These are phyloP conservation scores for Amyelois transitella DNA, from an alignment of 1,140 invertebrate genomes.

Conservation along the genomic window DNA sequence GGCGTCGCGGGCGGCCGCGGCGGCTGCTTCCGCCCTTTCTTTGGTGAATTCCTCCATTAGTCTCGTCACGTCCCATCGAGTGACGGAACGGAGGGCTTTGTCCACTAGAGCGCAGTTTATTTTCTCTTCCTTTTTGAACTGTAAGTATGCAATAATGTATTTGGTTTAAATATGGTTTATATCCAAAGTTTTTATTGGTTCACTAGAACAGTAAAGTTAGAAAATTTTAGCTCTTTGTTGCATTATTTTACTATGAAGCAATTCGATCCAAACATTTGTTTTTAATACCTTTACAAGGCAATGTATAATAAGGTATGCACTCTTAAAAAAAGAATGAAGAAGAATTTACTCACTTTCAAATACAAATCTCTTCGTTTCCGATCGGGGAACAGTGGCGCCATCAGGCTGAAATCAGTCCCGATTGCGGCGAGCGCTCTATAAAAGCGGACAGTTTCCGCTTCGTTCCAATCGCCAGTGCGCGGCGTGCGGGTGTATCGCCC, in stretches of 20 bases:
- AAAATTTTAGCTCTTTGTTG: no score
- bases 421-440: slow-evolving; percentile 90
- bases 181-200: neutral
- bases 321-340: no score
- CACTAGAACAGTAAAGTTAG: no score
- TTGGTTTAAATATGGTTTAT: neutral
- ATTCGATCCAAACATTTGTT: no score
- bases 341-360: slow-evolving; percentile 76
- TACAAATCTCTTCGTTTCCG: slow-evolving; percentile 87
- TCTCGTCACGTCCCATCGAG: slow-evolving; percentile 38
- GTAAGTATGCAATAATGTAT: no score
- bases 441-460: slow-evolving; percentile 87
- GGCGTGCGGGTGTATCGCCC: slow-evolving; percentile 79
- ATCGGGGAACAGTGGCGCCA: slow-evolving; percentile 87
- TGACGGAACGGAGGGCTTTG: slow-evolving; percentile 44
- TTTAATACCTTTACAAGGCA: no score
- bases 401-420: slow-evolving; percentile 92
- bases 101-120: slow-evolving; percentile 54
- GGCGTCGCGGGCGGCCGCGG: slow-evolving; percentile 13
- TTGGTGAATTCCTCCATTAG: slow-evolving; percentile 42
- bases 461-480: slow-evolving; percentile 80
- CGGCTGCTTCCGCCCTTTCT: slow-evolving; percentile 25
- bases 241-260: no score
- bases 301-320: no score
- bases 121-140: slow-evolving; percentile 66